These are phyloP conservation scores for Scophthalmus maximus DNA, from an alignment of 2,113 vertebrate species.

Conservation along the genomic window DNA sequence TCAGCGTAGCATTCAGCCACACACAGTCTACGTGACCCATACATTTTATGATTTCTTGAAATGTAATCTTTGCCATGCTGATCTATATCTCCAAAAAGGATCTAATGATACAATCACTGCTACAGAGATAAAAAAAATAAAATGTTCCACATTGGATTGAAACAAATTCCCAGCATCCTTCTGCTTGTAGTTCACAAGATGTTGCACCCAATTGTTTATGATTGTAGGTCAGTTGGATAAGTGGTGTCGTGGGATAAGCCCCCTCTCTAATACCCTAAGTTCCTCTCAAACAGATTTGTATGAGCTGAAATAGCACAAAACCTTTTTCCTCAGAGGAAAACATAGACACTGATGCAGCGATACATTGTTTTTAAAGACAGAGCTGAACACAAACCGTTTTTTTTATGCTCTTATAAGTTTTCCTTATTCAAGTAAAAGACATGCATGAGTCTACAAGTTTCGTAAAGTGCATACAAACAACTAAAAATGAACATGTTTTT, in stretches of 20 bases:
- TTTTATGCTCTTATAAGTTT: too few species aligned
- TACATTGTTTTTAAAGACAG: not conserved
- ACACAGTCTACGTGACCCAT: not conserved
- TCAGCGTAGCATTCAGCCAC: not conserved
- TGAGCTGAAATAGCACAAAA: slow-evolving; percentile 10
- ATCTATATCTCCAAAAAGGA: not conserved
- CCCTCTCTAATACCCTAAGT: slow-evolving; percentile 21
- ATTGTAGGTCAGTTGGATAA: slow-evolving; percentile 30
- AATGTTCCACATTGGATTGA: not conserved
- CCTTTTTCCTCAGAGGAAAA: not conserved
- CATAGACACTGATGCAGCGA: too few species aligned
- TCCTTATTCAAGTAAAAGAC: too few species aligned
- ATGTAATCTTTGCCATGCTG: not conserved
- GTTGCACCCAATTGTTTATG: not conserved
- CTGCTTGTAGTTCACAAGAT: not conserved
- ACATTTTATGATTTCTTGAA: not conserved
- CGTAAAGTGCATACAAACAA: not conserved
- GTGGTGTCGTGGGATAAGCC: slow-evolving; percentile 16
- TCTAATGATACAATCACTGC: too few species aligned
- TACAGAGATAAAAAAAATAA: not conserved
- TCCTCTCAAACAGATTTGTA: not conserved
- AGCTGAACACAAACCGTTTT: too few species aligned
- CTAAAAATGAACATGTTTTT: not conserved
- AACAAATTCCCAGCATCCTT: not conserved
- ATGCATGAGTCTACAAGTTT: too few species aligned